Evolutionary conservation across 2,888 invertebrate genomes (phyloP).

Genomic region (Heliconius charithonia): DNA sequence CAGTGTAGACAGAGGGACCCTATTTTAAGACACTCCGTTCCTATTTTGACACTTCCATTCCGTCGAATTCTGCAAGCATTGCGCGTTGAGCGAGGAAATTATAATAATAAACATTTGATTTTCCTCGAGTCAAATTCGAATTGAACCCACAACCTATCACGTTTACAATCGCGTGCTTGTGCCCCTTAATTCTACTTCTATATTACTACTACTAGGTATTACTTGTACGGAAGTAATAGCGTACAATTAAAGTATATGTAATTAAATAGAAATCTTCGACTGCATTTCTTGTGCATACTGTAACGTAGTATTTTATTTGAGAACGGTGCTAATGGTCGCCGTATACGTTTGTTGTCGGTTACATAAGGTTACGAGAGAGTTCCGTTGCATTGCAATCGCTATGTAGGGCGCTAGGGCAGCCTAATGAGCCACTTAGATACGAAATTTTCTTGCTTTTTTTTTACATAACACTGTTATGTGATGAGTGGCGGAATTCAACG

Average conservation of each 20-base stretch:
- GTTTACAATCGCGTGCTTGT: too few species aligned
- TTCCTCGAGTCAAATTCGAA: too few species aligned
- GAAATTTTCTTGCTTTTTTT: background rate
- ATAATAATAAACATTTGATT: too few species aligned
- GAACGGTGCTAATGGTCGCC: slow-evolving; percentile 46
- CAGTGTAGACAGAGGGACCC: too few species aligned
- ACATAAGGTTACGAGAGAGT: slow-evolving; percentile 40
- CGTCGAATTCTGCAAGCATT: too few species aligned
- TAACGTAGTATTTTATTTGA: slow-evolving; percentile 32
- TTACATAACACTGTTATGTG: background rate
- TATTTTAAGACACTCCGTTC: too few species aligned
- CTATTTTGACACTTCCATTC: too few species aligned
- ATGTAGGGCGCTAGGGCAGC: slow-evolving; percentile 4
- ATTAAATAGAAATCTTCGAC: slow-evolving; percentile 43
- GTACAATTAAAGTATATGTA: slow-evolving; percentile 30
- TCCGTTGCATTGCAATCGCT: background rate
- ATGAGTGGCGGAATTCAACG: background rate
- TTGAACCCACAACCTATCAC: too few species aligned
- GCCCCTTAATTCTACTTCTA: background rate
- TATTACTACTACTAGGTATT: background rate
- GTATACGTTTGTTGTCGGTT: slow-evolving; percentile 37
- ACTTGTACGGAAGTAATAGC: slow-evolving; percentile 27
- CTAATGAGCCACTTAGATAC: background rate
- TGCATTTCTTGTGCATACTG: slow-evolving; percentile 32
- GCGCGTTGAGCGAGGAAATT: too few species aligned